Conservation (phyloP, 2,888 invertebrate species). For the Pyrrhosoma nymphula region DNA sequence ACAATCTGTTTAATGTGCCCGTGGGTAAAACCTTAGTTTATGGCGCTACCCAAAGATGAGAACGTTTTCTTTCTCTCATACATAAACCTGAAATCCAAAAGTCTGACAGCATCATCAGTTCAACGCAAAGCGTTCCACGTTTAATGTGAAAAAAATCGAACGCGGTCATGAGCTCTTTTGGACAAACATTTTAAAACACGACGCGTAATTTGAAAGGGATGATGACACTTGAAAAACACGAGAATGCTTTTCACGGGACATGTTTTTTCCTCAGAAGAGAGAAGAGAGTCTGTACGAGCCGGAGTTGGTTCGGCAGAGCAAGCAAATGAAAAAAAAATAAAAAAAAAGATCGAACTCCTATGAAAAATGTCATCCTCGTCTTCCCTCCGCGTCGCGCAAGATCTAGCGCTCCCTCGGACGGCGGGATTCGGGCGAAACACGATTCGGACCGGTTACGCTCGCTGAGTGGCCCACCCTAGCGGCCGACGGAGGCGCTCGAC, state of each 20-base stretch:
- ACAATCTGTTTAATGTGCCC: too few relatives aligned
- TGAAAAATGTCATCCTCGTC: neutral
- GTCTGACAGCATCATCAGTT: neutral
- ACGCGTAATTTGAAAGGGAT: neutral
- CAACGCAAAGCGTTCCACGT: neutral
- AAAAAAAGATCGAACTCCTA: neutral
- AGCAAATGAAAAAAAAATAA: neutral
- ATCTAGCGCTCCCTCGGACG: constrained; percentile 40
- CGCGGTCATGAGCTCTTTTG: neutral
- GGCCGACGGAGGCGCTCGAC: constrained; percentile 57
- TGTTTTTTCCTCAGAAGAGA: neutral
- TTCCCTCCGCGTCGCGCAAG: neutral
- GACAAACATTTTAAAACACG: neutral
- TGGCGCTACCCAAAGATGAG: too few relatives aligned
- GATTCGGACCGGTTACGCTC: neutral
- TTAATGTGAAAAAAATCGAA: neutral
- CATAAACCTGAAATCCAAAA: neutral
- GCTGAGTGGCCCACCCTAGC: neutral
- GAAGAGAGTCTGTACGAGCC: neutral
- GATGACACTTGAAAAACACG: neutral
- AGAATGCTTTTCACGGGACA: neutral
- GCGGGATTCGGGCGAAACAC: constrained; percentile 9
- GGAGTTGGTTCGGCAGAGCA: neutral
- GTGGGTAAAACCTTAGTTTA: too few relatives aligned
- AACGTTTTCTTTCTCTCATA: neutral